Percentiles rank a stretch among this genome's conserved stretches.
Evolutionary conservation across 1,140 invertebrate genomes (phyloP).

Genomic region (Bombus fervidus): DNA sequence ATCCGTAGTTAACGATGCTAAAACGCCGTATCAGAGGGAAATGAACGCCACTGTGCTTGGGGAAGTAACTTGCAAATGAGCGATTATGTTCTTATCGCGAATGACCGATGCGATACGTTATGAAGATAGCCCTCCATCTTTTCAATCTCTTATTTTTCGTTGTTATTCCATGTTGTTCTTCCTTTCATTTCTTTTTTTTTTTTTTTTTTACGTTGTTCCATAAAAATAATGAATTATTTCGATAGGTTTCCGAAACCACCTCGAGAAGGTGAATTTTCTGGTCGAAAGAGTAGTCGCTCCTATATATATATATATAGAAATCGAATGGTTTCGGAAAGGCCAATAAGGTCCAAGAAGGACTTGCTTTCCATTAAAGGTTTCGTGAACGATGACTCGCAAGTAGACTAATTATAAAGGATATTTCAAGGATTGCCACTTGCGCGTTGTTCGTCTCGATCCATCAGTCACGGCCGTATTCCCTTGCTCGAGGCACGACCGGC

Average conservation of each 20-base stretch:
- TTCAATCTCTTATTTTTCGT: no score
- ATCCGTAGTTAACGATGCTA: conserved; percentile 9
- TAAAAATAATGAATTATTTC: no score
- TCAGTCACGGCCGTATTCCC: conserved; percentile 34
- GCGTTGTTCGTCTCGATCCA: conserved; percentile 41
- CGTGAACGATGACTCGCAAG: not conserved
- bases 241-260: no score
- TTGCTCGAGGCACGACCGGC: not conserved
- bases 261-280: no score
- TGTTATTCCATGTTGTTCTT: no score
- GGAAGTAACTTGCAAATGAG: conserved; percentile 5
- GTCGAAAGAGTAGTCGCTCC: no score
- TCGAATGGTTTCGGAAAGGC: no score
- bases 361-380: not conserved
- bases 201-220: no score
- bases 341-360: no score
- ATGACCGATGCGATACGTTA: not conserved
- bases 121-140: not conserved
- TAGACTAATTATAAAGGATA: conserved; percentile 43
- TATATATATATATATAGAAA: no score
- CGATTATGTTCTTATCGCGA: conserved; percentile 10
- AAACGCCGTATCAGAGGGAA: not conserved
- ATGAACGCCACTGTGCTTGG: not conserved
- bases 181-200: no score
- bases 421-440: not conserved